Evolutionary conservation across 2,113 vertebrate genomes (phyloP).

Genomic region (Mesembrinibis cayennensis): DNA sequence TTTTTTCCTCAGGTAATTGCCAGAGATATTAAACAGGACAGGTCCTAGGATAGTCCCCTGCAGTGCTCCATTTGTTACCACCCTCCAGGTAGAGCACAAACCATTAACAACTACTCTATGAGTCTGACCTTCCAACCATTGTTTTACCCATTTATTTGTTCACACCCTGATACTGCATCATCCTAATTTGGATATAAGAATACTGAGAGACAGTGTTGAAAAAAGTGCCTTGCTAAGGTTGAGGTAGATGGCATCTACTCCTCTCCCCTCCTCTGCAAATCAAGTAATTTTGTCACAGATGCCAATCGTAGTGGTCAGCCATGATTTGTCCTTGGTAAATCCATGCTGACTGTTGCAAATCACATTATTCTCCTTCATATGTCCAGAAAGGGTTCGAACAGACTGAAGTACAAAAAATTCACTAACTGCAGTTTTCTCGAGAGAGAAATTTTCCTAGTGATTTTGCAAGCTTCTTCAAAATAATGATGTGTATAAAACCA

Average conservation of each 20-base stretch:
- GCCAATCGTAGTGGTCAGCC: background rate
- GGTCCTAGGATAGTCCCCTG: background rate
- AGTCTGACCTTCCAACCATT: background rate
- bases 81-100: background rate
- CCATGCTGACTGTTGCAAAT: background rate
- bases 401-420: background rate
- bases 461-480: background rate
- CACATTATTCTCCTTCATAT: background rate
- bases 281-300: background rate
- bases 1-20: background rate
- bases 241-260: background rate
- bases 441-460: background rate
- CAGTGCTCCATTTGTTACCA: background rate
- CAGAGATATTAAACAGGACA: background rate
- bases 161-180: background rate
- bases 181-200: background rate
- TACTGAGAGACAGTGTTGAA: background rate
- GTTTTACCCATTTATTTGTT: background rate
- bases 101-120: background rate
- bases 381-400: background rate
- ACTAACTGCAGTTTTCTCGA: background rate
- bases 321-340: background rate
- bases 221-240: background rate
- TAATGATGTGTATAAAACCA: background rate
- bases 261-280: background rate